Conservation (phyloP, 2,113 vertebrate species). For the Laticauda laticaudata region DNA sequence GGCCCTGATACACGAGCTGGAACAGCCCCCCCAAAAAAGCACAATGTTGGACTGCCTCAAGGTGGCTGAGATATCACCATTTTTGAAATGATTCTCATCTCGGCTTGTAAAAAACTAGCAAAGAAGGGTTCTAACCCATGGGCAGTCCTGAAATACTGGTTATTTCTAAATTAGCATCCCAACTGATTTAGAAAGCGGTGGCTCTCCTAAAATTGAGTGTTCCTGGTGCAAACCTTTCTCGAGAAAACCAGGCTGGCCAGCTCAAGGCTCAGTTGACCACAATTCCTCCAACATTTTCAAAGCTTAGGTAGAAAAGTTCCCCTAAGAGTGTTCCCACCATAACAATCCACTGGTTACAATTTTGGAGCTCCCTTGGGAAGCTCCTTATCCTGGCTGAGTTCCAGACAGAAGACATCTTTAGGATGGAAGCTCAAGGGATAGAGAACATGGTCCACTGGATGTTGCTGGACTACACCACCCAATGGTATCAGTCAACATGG, state of each 20-base stretch:
- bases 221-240: not conserved
- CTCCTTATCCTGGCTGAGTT: not conserved
- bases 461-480: not conserved
- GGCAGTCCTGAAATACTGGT: not conserved
- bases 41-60: not conserved
- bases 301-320: not conserved
- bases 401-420: not conserved
- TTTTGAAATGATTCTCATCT: not conserved
- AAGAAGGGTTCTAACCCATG: not conserved
- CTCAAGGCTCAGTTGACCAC: not conserved
- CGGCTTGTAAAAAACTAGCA: not conserved
- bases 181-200: not conserved
- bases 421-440: not conserved
- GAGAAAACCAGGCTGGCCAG: not conserved
- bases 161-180: not conserved
- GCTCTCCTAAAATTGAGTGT: not conserved
- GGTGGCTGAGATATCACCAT: not conserved
- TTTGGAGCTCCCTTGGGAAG: not conserved
- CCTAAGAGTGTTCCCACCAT: not conserved
- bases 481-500: too few relatives aligned
- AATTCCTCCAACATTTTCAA: not conserved
- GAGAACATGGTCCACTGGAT: not conserved
- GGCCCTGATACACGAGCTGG: constrained; percentile 79
- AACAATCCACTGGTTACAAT: not conserved
- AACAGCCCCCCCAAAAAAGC: not conserved